Conservation (phyloP, 2,888 invertebrate species). For the Brachyopa scutellaris region DNA sequence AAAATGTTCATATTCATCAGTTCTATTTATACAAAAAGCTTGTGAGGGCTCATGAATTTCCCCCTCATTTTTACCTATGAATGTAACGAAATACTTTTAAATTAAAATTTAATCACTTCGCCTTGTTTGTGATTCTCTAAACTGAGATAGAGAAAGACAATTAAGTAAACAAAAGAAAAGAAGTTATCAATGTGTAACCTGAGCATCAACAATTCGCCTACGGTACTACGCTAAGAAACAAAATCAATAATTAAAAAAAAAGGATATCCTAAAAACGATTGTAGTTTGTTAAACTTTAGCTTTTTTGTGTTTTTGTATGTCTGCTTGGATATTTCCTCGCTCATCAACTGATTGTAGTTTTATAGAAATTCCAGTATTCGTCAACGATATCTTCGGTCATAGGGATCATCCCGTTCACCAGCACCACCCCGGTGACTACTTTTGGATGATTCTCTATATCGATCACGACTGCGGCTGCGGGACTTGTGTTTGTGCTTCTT, state of each 20-base stretch:
- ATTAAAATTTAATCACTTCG: conserved; percentile 5
- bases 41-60: conserved; percentile 11
- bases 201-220: conserved; percentile 68
- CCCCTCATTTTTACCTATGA: conserved; percentile 39
- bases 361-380: neutral
- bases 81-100: conserved; percentile 41
- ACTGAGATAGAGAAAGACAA: conserved; percentile 39
- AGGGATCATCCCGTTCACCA: conserved; percentile 43
- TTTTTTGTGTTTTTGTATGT: conserved; percentile 2
- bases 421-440: conserved; percentile 41
- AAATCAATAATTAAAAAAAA: conserved; percentile 32
- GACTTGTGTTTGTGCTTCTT: conserved; percentile 80
- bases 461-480: conserved; percentile 77
- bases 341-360: conserved; percentile 13
- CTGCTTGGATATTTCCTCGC: neutral
- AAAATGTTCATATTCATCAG: conserved; percentile 26
- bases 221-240: conserved; percentile 47
- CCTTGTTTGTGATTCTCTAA: conserved; percentile 24
- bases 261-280: conserved; percentile 43
- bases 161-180: conserved; percentile 16
- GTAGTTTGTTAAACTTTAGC: conserved; percentile 28
- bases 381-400: conserved; percentile 60
- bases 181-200: conserved; percentile 54
- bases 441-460: conserved; percentile 58
- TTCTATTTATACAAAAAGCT: conserved; percentile 60